Evolutionary conservation across 2,797 vertebrate genomes (phyloP), one percentile per base, ranked within the genome.

Genomic region (Buceros bicornis): DNA sequence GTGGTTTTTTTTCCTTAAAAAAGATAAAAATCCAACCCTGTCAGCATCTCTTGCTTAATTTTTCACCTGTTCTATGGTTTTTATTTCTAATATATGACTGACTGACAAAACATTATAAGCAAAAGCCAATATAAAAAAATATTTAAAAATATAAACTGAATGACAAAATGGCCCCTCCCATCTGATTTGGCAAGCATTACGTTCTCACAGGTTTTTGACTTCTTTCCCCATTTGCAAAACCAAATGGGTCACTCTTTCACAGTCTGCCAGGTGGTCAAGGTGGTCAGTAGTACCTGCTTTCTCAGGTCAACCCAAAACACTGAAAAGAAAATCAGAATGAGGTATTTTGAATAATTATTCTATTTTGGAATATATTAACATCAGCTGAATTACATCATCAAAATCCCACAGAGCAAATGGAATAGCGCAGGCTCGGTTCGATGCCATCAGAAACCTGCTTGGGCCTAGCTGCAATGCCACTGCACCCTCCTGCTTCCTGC

Each of bases 321-420:
- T 53, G 89, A 54, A 88, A 93, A 76, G 61, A 60, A 85, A 91
- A 92, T 80, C 58, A 84, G 51, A 90, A 86, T 8, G 13, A 93
- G 83, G 81, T 62, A 91, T 93, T 93, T 96, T 91, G 51, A 97
- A 95, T 90, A 77, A 73, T 74, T 86, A 60, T 91, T 96, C 73
- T 53, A 47, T 73, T 85, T 93, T 93, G 80, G 58, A 92, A 81
- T 82, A 87, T 72, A 84, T 22, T 93, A 94, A 90, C 87, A 88
- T 97, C 69, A 66, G 50, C 50, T 96, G 58, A 56, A 78, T 58
- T 78, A 82, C 51, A 85, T 92, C 93, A 95, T 74, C 67, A 95
- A 93, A 93, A 92, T 25, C 51, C 53, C 50, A 87, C 42, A 54
- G 66, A 82, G 58, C 65, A 66, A 81, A 79, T 53, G 15, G 51